phyloP scores from a whole-genome alignment of 1,140 invertebrate genomes.

The Semibalanus balanoides region DNA sequence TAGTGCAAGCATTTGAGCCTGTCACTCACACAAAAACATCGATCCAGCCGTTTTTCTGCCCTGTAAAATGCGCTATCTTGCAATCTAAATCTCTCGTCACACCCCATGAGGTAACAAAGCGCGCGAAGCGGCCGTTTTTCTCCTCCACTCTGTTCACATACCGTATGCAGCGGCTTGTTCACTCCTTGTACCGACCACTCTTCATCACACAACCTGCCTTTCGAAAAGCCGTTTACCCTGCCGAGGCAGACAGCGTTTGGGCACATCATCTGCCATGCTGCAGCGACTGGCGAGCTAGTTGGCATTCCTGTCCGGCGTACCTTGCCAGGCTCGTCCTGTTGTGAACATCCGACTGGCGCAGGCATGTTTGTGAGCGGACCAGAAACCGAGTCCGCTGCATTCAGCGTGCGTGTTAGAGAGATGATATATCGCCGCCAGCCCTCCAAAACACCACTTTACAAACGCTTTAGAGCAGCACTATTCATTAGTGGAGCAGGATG shows the following conservation, averaged over 20 bases:
- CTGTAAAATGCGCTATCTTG: not conserved
- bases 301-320: not conserved
- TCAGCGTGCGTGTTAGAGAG: not conserved
- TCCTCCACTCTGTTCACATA: no score
- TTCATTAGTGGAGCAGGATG: not conserved
- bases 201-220: no score
- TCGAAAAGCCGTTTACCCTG: no score
- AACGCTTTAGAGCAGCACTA: not conserved
- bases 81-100: no score
- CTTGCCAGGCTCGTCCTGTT: not conserved
- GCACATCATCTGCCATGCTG: not conserved
- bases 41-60: not conserved
- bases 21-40: not conserved
- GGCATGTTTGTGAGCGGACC: not conserved
- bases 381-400: not conserved
- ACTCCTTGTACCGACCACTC: no score
- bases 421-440: not conserved
- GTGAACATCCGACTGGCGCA: not conserved
- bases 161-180: no score
- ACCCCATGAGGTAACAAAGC: no score
- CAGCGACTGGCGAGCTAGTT: not conserved
- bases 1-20: not conserved
- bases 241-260: no score
- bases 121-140: no score
- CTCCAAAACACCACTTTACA: constrained; percentile 2